phyloP scores from a whole-genome alignment of 2,888 invertebrate species.

The Leptopilina syphax region DNA sequence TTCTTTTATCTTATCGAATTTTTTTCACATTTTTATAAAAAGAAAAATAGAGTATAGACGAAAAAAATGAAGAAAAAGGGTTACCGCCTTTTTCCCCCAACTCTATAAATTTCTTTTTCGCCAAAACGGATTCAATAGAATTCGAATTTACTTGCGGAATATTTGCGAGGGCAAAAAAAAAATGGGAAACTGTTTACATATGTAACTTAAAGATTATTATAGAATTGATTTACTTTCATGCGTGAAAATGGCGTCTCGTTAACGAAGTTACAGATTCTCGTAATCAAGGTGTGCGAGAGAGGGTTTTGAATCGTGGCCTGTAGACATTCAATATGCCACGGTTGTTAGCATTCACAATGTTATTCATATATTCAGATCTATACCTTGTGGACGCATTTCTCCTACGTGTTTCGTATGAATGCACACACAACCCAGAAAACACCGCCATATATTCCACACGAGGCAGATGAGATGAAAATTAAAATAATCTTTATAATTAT shows the following conservation, averaged over 20 bases:
- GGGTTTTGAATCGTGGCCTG: slow-evolving; percentile 60
- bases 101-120: too few relatives aligned
- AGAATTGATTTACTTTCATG: slow-evolving; percentile 28
- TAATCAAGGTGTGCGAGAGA: slow-evolving; percentile 68
- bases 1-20: not conserved
- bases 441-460: not conserved
- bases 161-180: not conserved
- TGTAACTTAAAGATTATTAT: not conserved
- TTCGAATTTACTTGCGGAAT: too few relatives aligned
- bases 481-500: slow-evolving; percentile 12
- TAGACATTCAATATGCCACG: slow-evolving; percentile 74
- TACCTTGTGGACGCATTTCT: slow-evolving; percentile 61
- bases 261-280: slow-evolving; percentile 74
- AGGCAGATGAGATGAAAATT: not conserved
- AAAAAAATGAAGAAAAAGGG: too few relatives aligned
- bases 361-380: slow-evolving; percentile 74
- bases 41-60: too few relatives aligned
- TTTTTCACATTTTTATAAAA: not conserved
- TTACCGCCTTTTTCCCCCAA: too few relatives aligned
- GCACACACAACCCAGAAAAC: slow-evolving; percentile 17
- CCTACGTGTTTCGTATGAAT: slow-evolving; percentile 59
- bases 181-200: not conserved
- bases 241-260: slow-evolving; percentile 62
- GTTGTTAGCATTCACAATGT: slow-evolving; percentile 74
- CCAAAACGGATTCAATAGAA: too few relatives aligned